phyloP scores from a whole-genome alignment of 2,113 vertebrate species.

The Hippopotamus amphibius region DNA sequence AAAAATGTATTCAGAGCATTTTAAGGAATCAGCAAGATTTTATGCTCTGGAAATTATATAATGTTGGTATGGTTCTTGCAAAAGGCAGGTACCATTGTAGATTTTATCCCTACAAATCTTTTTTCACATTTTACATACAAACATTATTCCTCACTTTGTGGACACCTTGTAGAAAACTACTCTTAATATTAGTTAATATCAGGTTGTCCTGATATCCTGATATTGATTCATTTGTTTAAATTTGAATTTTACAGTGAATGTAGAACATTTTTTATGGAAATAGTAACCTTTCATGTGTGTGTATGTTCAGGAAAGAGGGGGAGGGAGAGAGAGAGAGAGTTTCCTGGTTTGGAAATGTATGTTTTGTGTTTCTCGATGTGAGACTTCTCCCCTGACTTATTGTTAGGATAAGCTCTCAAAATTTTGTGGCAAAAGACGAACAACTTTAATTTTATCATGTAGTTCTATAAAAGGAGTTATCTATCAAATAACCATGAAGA shows the following conservation, averaged over 20 bases:
- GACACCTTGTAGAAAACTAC: neutral
- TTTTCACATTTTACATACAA: neutral
- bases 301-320: neutral
- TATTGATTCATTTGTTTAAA: slow-evolving; percentile 16
- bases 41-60: neutral
- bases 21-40: neutral
- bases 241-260: slow-evolving; percentile 21
- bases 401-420: slow-evolving; percentile 21
- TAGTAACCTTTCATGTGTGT: neutral
- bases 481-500: slow-evolving; percentile 46
- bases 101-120: neutral
- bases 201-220: neutral
- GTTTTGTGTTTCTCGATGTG: slow-evolving; percentile 10
- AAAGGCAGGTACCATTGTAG: neutral
- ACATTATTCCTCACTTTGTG: slow-evolving; percentile 2
- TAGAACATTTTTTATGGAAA: neutral
- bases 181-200: neutral
- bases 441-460: slow-evolving; percentile 18
- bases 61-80: neutral
- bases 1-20: neutral
- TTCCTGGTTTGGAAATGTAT: neutral
- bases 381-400: neutral
- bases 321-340: neutral
- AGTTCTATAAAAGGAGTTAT: slow-evolving; percentile 50
- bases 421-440: slow-evolving; percentile 33